These are phyloP conservation scores for Gambusia yucatana DNA, from an alignment of 2,797 vertebrate genomes.

Conservation along the genomic window DNA sequence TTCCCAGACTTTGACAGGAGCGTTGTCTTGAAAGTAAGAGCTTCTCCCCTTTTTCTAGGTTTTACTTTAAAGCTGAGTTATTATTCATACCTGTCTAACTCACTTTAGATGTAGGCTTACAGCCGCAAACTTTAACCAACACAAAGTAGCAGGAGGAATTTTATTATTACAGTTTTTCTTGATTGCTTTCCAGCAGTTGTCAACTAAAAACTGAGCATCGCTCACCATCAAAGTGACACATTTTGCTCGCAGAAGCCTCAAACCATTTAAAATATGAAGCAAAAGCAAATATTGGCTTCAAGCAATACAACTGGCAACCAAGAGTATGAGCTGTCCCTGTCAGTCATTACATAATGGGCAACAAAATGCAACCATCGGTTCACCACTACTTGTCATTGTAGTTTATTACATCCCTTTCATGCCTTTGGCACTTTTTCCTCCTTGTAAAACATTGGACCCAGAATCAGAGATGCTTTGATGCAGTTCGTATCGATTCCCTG, in stretches of 20 bases:
- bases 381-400: background rate
- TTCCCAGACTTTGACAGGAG: conserved; percentile 91
- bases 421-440: background rate
- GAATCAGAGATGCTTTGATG: background rate
- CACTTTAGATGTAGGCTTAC: background rate
- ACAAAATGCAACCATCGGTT: background rate
- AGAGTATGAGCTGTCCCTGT: background rate
- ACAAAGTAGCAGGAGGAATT: background rate
- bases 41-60: background rate
- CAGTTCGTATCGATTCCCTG: too few species aligned
- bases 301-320: background rate
- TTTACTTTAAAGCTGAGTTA: background rate
- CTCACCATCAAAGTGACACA: background rate
- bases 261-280: background rate
- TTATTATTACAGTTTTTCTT: background rate
- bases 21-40: conserved; percentile 85
- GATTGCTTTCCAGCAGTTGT: background rate
- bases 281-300: background rate
- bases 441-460: background rate
- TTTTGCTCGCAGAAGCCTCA: background rate
- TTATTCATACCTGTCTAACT: background rate
- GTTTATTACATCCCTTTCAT: background rate
- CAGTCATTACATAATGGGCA: background rate
- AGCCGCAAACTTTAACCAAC: background rate
- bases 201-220: background rate